phyloP scores from a whole-genome alignment of 2,888 invertebrate species.

The Emmelina monodactyla region DNA sequence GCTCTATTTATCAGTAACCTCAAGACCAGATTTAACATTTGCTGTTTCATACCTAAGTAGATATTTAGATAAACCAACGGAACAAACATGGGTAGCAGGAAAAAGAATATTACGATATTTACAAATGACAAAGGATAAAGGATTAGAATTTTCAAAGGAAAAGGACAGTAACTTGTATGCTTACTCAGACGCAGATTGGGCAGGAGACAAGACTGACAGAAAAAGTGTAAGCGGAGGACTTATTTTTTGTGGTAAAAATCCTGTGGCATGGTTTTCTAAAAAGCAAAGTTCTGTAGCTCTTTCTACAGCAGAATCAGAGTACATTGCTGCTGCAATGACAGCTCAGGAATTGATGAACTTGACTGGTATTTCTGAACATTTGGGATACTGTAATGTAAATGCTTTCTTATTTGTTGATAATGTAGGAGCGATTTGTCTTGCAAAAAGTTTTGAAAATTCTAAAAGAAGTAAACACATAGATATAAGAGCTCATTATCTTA shows the following conservation, averaged over 20 bases:
- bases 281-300: slow-evolving; percentile 4
- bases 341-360: slow-evolving; percentile 7
- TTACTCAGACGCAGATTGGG: slow-evolving; percentile 9
- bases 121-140: slow-evolving; percentile 4
- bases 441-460: slow-evolving; percentile 7
- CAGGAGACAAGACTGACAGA: slow-evolving; percentile 5
- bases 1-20: neutral
- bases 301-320: slow-evolving; percentile 7
- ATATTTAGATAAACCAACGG: slow-evolving; percentile 8
- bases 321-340: slow-evolving; percentile 5
- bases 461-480: slow-evolving; percentile 6
- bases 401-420: slow-evolving; percentile 5
- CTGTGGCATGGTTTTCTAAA: slow-evolving; percentile 5
- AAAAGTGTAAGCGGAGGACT: slow-evolving; percentile 2
- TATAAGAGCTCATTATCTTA: slow-evolving; percentile 5
- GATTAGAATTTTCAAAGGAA: slow-evolving; percentile 6
- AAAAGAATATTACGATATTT: slow-evolving; percentile 7
- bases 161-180: slow-evolving; percentile 7
- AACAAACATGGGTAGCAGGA: slow-evolving; percentile 4
- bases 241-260: slow-evolving; percentile 1
- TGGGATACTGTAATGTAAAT: neutral
- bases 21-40: slow-evolving; percentile 5
- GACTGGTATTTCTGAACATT: slow-evolving; percentile 6
- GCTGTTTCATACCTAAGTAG: slow-evolving; percentile 8
- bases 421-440: slow-evolving; percentile 6